Evolutionary conservation across 1,140 invertebrate genomes (phyloP), one percentile per base, ranked within the genome.

Genomic region (Platorchestia sp.): DNA sequence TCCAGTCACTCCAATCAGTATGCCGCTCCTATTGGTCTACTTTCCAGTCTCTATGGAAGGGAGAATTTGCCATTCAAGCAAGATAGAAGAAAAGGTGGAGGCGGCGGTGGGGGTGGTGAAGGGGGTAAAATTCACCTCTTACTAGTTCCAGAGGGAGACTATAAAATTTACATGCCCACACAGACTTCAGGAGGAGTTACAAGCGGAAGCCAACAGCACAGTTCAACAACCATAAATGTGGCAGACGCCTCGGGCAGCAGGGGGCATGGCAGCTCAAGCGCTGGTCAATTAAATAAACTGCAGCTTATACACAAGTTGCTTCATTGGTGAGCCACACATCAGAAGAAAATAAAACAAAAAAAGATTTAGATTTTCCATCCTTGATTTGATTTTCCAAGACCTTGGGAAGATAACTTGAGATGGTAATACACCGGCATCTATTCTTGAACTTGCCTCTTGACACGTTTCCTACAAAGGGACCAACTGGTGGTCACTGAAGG

Each of bases 51-150:
- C 42, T 41, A 42, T 42, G n/a, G 59, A 36, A 27, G 59, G 59
- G 1, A 75, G 59, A 36, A 36, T 36, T 36, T 75, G 27, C 36
- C 7, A 10, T 41, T 89, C 87, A 41, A 36, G 41, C 87, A 89
- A 41, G 59, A 75, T 1, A 90, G 27, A 90, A 10, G 87, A 90
- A 36, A 36, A 43, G 87, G 41, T 6, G 86, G 89, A 91, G 91
- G 91, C 0, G 91, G 91, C 27, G 91, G 91, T 93, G 91, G 91
- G 1, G 91, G 91, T 16, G 91, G 91, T 16, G 91, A 93, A 45
- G 91, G 91, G 40, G 91, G 91, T 0, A 93, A 93, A 93, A 47
- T 93, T 44, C 44, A 93, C 91, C 91, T 93, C 41, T 44, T 93
- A 10, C 40, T 93, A 36, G 91, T 93, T 0, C 91, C 91, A 47